A percentile compares a stretch with the other conserved stretches of the same genome.
phyloP scores from a whole-genome alignment of 2,888 invertebrate genomes.

The Drosophila kambysellisi region DNA sequence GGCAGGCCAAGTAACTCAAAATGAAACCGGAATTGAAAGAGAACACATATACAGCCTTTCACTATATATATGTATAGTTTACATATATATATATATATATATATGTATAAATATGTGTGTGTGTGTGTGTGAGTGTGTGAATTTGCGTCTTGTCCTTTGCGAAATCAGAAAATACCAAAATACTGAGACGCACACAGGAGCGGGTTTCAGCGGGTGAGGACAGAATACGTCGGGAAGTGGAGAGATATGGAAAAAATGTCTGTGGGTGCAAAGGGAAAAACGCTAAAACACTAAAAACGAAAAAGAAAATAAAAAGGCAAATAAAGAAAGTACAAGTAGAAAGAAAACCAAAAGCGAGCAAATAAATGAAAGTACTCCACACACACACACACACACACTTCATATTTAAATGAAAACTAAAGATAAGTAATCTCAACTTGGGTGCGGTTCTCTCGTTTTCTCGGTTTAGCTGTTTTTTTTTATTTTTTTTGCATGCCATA shows the following conservation, averaged over 20 bases:
- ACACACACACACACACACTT: slow-evolving; percentile 40
- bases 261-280: slow-evolving; percentile 25
- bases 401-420: slow-evolving; percentile 79
- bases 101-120: background rate
- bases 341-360: slow-evolving; percentile 55
- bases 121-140: slow-evolving; percentile 7
- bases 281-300: slow-evolving; percentile 46
- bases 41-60: slow-evolving; percentile 16
- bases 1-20: slow-evolving; percentile 60
- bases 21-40: slow-evolving; percentile 62
- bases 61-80: background rate
- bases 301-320: slow-evolving; percentile 4
- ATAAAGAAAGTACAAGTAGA: slow-evolving; percentile 50
- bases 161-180: slow-evolving; percentile 64
- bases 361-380: slow-evolving; percentile 52
- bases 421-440: slow-evolving; percentile 75
- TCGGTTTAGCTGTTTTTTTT: slow-evolving; percentile 7
- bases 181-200: slow-evolving; percentile 42
- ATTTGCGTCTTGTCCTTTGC: slow-evolving; percentile 23
- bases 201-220: background rate
- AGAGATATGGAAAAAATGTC: slow-evolving; percentile 51
- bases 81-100: background rate
- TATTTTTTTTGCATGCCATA: slow-evolving; percentile 10
- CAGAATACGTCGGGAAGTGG: slow-evolving; percentile 19
- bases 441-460: slow-evolving; percentile 70